Evolutionary conservation across 2,888 invertebrate genomes (phyloP).

Genomic region (Aelia acuminata): DNA sequence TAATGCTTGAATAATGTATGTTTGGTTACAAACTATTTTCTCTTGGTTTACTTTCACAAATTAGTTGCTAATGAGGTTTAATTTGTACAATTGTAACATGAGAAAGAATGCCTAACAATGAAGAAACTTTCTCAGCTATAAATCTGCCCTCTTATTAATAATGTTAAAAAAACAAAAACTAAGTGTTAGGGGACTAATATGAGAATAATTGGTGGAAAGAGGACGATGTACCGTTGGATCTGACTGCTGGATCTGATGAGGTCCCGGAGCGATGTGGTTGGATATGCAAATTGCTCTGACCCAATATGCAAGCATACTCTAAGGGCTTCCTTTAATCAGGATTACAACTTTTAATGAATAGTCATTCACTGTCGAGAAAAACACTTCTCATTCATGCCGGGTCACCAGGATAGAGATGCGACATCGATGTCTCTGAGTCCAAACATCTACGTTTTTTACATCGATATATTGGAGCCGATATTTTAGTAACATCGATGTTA

Average conservation of each 20-base stretch:
- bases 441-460: no score
- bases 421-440: no score
- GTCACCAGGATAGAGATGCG: no score
- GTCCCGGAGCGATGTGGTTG: not conserved
- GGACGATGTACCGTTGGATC: not conserved
- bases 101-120: not conserved
- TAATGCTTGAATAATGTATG: no score
- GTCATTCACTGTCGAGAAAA: not conserved
- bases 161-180: not conserved
- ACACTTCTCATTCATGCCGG: not conserved
- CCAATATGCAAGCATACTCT: not conserved
- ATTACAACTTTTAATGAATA: slow-evolving; percentile 5
- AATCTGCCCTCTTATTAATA: not conserved
- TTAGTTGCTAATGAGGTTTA: not conserved
- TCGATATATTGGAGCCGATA: no score
- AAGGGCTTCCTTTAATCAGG: not conserved
- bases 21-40: no score
- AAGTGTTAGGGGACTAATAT: not conserved
- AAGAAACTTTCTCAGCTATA: not conserved
- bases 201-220: not conserved
- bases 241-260: not conserved
- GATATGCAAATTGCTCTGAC: not conserved
- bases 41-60: not conserved
- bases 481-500: no score
- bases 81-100: not conserved